phyloP scores from a whole-genome alignment of 2,888 invertebrate genomes.

The Ophion obscuratus region DNA sequence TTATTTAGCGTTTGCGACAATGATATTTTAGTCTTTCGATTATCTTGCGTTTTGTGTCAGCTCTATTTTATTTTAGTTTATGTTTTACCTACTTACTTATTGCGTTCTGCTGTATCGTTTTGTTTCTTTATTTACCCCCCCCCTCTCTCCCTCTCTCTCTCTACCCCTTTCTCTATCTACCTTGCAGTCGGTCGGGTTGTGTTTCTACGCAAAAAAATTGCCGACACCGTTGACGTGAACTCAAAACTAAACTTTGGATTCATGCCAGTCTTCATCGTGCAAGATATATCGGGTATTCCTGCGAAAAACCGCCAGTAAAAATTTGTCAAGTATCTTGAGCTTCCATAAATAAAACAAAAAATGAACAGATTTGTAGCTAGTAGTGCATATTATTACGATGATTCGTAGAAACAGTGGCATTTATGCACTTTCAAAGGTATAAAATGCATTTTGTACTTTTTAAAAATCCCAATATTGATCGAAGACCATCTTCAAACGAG shows the following conservation, averaged over 20 bases:
- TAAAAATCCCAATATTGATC: neutral
- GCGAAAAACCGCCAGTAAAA: neutral
- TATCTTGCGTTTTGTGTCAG: too few relatives aligned
- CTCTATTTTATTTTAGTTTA: too few relatives aligned
- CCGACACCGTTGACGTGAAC: slow-evolving; percentile 44
- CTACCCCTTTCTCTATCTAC: neutral
- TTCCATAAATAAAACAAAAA: too few relatives aligned
- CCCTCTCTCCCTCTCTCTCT: too few relatives aligned
- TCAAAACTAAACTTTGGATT: slow-evolving; percentile 57
- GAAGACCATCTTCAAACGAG: neutral
- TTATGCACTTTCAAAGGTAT: neutral
- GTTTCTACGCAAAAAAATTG: slow-evolving; percentile 12
- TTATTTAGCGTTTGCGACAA: too few relatives aligned
- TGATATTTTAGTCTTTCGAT: too few relatives aligned
- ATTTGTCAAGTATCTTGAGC: neutral
- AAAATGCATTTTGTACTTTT: neutral
- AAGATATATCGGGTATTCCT: neutral
- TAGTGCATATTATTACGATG: too few relatives aligned
- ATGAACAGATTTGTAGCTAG: too few relatives aligned
- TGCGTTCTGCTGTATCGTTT: too few relatives aligned
- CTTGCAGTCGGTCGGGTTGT: neutral
- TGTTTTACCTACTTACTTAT: too few relatives aligned
- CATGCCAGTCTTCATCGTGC: slow-evolving; percentile 43
- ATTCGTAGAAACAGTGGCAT: too few relatives aligned
- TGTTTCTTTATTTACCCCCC: too few relatives aligned